Percentiles rank a stretch among this genome's conserved stretches.
Conservation (phyloP, 2,797 vertebrate genomes). For the Lycodopsis pacificus region DNA sequence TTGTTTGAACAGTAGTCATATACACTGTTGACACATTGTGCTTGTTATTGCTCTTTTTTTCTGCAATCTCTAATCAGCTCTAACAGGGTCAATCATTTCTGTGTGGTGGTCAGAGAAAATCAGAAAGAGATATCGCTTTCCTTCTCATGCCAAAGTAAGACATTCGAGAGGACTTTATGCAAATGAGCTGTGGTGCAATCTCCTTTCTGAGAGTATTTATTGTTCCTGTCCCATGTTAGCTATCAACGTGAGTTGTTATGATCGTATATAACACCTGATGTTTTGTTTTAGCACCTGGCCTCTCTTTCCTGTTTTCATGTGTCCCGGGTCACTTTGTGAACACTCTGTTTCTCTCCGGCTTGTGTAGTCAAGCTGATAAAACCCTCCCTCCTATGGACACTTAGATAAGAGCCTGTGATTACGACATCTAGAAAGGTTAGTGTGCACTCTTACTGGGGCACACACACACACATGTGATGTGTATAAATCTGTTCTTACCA, state of each 20-base stretch:
- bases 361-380: conserved; percentile 73
- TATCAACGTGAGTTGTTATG: conserved; percentile 6
- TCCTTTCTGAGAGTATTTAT: conserved; percentile 8
- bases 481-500: conserved; percentile 45
- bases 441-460: conserved; percentile 40
- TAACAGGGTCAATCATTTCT: conserved; percentile 51
- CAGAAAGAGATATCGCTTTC: conserved; percentile 1
- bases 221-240: conserved; percentile 16
- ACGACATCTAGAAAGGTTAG: conserved; percentile 58
- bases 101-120: neutral
- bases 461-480: conserved; percentile 31
- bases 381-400: conserved; percentile 58
- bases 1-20: conserved; percentile 23
- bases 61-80: conserved; percentile 26
- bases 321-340: conserved; percentile 56
- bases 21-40: conserved; percentile 49
- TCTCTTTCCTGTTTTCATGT: conserved; percentile 68
- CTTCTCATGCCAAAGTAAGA: neutral
- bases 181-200: conserved; percentile 3
- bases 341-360: conserved; percentile 56
- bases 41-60: conserved; percentile 44
- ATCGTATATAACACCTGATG: conserved; percentile 38
- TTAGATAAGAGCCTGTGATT: conserved; percentile 77
- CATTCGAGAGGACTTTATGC: neutral
- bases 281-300: conserved; percentile 41